Evolutionary conservation across 2,797 vertebrate species (phyloP).

Genomic region (Poecilia picta): DNA sequence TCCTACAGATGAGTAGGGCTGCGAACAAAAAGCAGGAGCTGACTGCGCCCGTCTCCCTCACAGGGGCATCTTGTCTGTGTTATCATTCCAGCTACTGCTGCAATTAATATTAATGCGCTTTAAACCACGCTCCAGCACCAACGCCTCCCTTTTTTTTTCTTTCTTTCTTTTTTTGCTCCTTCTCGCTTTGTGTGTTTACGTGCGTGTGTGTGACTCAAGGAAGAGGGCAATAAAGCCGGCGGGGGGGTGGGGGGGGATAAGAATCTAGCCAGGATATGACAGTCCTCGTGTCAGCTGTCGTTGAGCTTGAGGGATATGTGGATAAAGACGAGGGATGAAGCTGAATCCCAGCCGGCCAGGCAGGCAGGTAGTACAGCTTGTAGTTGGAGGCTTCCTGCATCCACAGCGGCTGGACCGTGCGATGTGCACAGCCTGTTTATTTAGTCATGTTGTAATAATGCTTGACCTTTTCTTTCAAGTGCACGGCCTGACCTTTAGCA

Average conservation of each 20-base stretch:
- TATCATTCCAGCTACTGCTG: conserved; percentile 76
- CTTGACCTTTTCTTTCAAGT: conserved; percentile 84
- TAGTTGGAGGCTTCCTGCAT: conserved; percentile 40
- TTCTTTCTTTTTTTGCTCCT: background rate
- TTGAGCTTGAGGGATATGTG: conserved; percentile 71
- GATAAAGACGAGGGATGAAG: conserved; percentile 76
- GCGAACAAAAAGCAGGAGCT: conserved; percentile 65
- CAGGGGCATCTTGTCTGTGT: conserved; percentile 73
- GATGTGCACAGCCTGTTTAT: conserved; percentile 73
- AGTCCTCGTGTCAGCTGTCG: conserved; percentile 80
- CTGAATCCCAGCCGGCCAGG: conserved; percentile 56
- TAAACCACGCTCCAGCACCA: conserved; percentile 78
- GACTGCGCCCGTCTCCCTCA: conserved; percentile 62
- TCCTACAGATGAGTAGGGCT: conserved; percentile 60
- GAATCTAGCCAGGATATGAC: conserved; percentile 84
- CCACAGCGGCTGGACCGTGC: conserved; percentile 43
- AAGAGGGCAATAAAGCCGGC: conserved; percentile 77
- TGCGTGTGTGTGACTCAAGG: conserved; percentile 64
- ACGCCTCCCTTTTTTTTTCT: conserved; percentile 38
- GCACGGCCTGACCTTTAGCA: conserved; percentile 78
- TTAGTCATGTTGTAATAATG: conserved; percentile 84
- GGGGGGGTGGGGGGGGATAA: conserved; percentile 72
- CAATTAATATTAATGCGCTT: conserved; percentile 86
- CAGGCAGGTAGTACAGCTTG: conserved; percentile 48
- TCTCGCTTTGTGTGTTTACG: conserved; percentile 16